Percentiles rank a stretch among this genome's conserved stretches.
phyloP scores from a whole-genome alignment of 2,113 vertebrate genomes.

The Epinephelus lanceolatus region DNA sequence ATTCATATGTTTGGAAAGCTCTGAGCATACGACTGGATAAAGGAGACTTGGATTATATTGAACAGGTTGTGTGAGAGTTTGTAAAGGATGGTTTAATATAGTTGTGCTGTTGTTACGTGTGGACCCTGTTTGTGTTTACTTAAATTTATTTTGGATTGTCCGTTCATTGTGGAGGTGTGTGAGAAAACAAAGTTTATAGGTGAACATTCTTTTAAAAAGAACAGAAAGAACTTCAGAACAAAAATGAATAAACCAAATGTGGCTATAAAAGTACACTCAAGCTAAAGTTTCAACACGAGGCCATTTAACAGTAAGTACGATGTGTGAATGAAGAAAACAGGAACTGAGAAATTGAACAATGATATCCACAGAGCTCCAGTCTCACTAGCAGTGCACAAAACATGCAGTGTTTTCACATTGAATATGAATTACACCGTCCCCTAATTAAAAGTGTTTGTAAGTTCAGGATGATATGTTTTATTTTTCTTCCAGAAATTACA shows the following conservation, averaged over 20 bases:
- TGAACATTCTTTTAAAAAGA: neutral
- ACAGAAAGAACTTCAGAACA: neutral
- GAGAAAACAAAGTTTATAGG: too few relatives aligned
- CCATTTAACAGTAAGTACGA: neutral
- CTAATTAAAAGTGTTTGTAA: neutral
- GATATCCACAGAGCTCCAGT: neutral
- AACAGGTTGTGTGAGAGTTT: too few relatives aligned
- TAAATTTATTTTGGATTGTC: too few relatives aligned
- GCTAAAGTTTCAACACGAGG: neutral
- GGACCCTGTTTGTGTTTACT: too few relatives aligned
- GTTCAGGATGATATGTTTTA: neutral
- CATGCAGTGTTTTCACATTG: conserved; percentile 6
- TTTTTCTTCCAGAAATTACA: neutral
- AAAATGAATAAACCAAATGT: neutral
- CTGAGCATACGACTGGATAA: too few relatives aligned
- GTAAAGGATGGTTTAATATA: too few relatives aligned
- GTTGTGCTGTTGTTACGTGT: too few relatives aligned
- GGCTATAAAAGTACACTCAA: neutral
- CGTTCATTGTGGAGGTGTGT: too few relatives aligned
- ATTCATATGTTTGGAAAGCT: too few relatives aligned
- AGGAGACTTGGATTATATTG: too few relatives aligned
- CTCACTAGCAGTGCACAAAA: neutral
- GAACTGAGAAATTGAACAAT: conserved; percentile 8
- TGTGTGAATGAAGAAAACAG: neutral
- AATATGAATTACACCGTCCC: neutral